Evolutionary conservation across 2,113 vertebrate species (phyloP), one percentile per base, ranked within the genome.

Genomic region (Sardina pilchardus): DNA sequence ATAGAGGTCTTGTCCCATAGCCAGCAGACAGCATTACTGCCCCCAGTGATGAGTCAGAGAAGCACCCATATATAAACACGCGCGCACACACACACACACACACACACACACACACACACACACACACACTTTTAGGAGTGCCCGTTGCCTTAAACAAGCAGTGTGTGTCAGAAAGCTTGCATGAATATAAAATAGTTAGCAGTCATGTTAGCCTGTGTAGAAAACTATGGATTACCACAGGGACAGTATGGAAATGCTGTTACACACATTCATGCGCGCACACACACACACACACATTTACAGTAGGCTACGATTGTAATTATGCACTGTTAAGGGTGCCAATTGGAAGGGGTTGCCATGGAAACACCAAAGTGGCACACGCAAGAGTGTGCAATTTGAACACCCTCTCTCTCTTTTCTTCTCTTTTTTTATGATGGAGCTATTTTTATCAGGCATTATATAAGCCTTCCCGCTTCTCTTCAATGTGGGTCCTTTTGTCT

Each of bases 401-500:
- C 24, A 36, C 39, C 81, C 36, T 84, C 84, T 83, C 83, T 80
- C 89, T 82, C 88, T 87, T 88, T 81, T 91, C 89, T 86, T 86
- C 88, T 87, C 19, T 92, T 84, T 92, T 92, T 90, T 88, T 88
- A 71, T 16, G 21, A 81, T 85, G 87, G 88, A 93, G 90, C 91
- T 94, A 95, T 94, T 94, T 94, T 93, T 94, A 95, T 88, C 87
- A 16, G 30, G 21, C 10, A 81, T 95, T 95, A 94, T 93, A 92
- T 94, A 95, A 95, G 92, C 90, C 47, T 75, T 83, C 43, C 82
- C 89, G 89, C 90, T 89, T 81, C 82, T 89, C 45, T 87, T 88
- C 47, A 91, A 86, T 87, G 81, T 89, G 84, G 81, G 81, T 88
- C 81, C 42, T 84, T 75, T 36, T 84, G 48, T 90, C 83, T 87